Conservation (phyloP, 2,113 vertebrate genomes). For the Nymphicus hollandicus region DNA sequence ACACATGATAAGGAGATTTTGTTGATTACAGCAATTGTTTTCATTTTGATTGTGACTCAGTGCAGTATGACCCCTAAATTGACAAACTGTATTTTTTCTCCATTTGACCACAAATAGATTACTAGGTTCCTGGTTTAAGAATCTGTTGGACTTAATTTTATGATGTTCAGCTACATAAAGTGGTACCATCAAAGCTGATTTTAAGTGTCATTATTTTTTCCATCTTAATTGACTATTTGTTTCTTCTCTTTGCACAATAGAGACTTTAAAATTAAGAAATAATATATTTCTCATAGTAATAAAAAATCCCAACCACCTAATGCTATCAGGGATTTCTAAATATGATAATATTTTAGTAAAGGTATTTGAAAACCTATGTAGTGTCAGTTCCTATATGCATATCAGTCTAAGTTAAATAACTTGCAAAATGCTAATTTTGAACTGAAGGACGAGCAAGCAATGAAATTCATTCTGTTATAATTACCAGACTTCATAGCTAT, state of each 20-base stretch:
- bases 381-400: not conserved
- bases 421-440: constrained; percentile 35
- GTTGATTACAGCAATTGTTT: not conserved
- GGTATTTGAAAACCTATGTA: not conserved
- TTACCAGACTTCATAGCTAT: not conserved
- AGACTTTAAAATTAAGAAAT: not conserved
- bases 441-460: constrained; percentile 12
- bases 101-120: not conserved
- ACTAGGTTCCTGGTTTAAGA: not conserved
- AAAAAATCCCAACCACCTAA: accelerated
- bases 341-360: not conserved
- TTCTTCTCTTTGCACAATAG: not conserved
- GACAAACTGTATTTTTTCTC: not conserved
- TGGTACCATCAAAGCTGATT: not conserved
- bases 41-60: not conserved
- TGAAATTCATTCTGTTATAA: not conserved
- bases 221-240: not conserved
- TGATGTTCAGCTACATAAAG: not conserved
- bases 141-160: not conserved
- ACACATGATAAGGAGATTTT: not conserved
- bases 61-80: not conserved
- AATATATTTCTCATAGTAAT: not conserved
- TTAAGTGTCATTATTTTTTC: not conserved
- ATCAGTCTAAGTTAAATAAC: not conserved
- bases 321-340: not conserved